A percentile compares a stretch with the other conserved stretches of the same genome.
Conservation (phyloP, 35 echinoderm and acorn worm species). For the Amphiura filiformis region DNA sequence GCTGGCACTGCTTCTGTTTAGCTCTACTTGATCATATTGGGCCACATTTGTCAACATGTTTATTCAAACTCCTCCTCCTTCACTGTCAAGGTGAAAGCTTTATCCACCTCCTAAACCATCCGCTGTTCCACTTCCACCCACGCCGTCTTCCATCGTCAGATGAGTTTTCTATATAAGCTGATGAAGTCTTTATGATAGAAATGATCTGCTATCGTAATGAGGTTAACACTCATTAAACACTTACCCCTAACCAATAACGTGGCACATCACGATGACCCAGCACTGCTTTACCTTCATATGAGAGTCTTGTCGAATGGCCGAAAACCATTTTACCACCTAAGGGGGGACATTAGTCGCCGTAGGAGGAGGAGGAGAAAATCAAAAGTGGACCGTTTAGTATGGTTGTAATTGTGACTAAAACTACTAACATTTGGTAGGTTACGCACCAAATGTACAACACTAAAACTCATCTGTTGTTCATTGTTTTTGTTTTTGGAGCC, state of each 20-base stretch:
- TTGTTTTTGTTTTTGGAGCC: neutral
- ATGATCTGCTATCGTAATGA: neutral
- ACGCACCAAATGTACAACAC: neutral
- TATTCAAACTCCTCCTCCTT: neutral
- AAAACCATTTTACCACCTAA: constrained; percentile 33
- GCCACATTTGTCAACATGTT: neutral
- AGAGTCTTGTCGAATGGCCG: constrained; percentile 19
- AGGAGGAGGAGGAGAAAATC: too few relatives aligned
- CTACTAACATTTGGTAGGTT: neutral
- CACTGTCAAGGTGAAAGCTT: too few relatives aligned
- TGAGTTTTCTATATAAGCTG: neutral
- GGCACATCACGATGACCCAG: constrained; percentile 35
- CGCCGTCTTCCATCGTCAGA: neutral
- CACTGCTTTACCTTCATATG: constrained; percentile 5
- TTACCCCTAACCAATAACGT: constrained; percentile 47
- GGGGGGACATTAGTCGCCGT: too few relatives aligned
- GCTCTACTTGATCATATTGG: too few relatives aligned
- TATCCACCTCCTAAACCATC: too few relatives aligned
- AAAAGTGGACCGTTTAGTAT: neutral
- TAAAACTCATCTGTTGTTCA: neutral
- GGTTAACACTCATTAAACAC: neutral
- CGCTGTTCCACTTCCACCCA: neutral
- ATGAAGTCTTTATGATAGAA: neutral
- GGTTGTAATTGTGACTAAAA: neutral
- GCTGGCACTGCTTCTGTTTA: too few relatives aligned